phyloP scores from a whole-genome alignment of 2,797 vertebrate genomes.

The Potorous gilbertii region DNA sequence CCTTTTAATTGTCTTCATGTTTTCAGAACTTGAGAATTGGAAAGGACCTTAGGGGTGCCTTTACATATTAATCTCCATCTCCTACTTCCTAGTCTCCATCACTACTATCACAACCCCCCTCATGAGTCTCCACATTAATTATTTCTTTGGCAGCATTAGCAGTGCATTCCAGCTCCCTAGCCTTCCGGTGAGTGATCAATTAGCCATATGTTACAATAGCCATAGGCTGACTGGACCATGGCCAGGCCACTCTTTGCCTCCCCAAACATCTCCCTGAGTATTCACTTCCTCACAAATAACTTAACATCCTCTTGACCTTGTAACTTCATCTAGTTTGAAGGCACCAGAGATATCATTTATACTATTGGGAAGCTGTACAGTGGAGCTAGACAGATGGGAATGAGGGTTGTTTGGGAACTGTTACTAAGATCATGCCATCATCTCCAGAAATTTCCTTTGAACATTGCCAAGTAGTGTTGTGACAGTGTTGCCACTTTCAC shows the following conservation, averaged over 20 bases:
- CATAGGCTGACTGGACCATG: background rate
- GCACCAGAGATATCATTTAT: constrained; percentile 47
- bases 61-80: background rate
- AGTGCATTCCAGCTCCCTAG: background rate
- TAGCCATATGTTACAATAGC: background rate
- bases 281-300: background rate
- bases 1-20: background rate
- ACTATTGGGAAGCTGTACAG: constrained; percentile 57
- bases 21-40: background rate
- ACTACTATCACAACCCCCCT: background rate
- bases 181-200: background rate
- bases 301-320: constrained; percentile 1
- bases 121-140: background rate
- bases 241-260: background rate
- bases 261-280: background rate
- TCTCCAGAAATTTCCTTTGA: background rate
- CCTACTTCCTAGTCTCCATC: background rate
- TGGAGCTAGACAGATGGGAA: constrained; percentile 45
- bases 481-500: background rate
- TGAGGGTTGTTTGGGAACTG: constrained; percentile 52
- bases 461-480: background rate
- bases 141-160: background rate
- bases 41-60: background rate
- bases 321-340: constrained; percentile 57
- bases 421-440: constrained; percentile 52